These are phyloP conservation scores for Adelosebastes latens DNA, from an alignment of 2,797 vertebrate species.

Conservation along the genomic window DNA sequence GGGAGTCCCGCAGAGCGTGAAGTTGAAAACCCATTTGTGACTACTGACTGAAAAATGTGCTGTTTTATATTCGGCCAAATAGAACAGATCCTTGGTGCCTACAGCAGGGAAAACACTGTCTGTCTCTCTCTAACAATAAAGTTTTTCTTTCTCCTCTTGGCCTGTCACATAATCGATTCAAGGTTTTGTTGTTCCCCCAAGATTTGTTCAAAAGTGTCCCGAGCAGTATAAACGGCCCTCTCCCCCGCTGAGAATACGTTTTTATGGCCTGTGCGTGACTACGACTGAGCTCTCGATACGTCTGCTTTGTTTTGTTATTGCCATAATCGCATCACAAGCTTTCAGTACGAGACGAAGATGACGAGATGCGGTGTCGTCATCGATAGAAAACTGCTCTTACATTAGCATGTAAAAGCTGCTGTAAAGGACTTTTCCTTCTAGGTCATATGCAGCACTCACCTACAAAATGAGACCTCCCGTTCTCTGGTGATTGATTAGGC, in stretches of 20 bases:
- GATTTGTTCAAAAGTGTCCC: constrained; percentile 35
- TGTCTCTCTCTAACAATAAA: constrained; percentile 6
- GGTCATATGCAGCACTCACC: constrained; percentile 24
- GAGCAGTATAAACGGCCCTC: neutral
- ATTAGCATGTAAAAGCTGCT: constrained; percentile 16
- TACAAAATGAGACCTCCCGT: constrained; percentile 24
- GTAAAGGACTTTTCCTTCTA: constrained; percentile 15
- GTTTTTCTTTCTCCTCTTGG: neutral
- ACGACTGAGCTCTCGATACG: neutral
- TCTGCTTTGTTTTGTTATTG: neutral
- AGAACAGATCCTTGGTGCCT: constrained; percentile 4
- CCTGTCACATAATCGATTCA: constrained; percentile 19
- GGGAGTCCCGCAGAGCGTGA: constrained; percentile 3
- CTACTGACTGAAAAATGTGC: constrained; percentile 7
- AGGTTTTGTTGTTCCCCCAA: constrained; percentile 16
- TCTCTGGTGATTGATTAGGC: constrained; percentile 48
- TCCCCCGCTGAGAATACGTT: neutral
- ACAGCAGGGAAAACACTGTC: neutral
- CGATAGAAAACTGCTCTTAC: neutral
- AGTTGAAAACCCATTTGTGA: constrained; percentile 22
- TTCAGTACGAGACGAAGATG: neutral
- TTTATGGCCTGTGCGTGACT: neutral
- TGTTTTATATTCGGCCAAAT: constrained; percentile 1
- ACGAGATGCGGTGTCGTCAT: neutral
- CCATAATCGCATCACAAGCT: neutral